A percentile compares a stretch with the other conserved stretches of the same genome.
phyloP scores from a whole-genome alignment of 1,140 invertebrate species.

The Temnothorax curvispinosus region DNA sequence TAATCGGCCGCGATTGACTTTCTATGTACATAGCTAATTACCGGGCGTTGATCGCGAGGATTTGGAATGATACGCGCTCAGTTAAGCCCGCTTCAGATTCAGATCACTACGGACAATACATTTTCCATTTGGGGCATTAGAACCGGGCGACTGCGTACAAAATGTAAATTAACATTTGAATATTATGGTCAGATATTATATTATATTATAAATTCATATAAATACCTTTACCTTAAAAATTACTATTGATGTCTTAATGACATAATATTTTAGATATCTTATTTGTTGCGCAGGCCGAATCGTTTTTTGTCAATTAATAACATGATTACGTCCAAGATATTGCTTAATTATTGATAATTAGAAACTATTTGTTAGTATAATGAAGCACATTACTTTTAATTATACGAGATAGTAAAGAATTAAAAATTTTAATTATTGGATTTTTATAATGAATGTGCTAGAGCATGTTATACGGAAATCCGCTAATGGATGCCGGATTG shows the following conservation, averaged over 20 bases:
- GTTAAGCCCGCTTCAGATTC: conserved; percentile 5
- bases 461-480: neutral
- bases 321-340: neutral
- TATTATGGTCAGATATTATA: neutral
- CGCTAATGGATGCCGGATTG: conserved; percentile 21
- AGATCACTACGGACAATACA: conserved; percentile 4
- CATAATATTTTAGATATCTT: neutral
- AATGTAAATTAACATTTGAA: neutral
- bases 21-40: conserved; percentile 54
- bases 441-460: conserved; percentile 33
- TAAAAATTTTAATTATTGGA: conserved; percentile 49
- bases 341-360: conserved; percentile 21
- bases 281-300: neutral
- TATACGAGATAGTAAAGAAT: neutral
- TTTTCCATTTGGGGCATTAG: conserved; percentile 20
- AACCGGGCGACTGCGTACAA: neutral
- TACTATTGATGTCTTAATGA: neutral
- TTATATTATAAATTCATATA: neutral
- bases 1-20: conserved; percentile 54
- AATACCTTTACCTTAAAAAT: neutral
- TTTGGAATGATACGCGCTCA: neutral
- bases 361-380: conserved; percentile 17
- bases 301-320: neutral
- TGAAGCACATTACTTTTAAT: conserved; percentile 8
- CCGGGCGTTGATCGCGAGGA: conserved; percentile 35